Evolutionary conservation across 2,888 invertebrate genomes (phyloP).

Genomic region (Dynastes hyllus): DNA sequence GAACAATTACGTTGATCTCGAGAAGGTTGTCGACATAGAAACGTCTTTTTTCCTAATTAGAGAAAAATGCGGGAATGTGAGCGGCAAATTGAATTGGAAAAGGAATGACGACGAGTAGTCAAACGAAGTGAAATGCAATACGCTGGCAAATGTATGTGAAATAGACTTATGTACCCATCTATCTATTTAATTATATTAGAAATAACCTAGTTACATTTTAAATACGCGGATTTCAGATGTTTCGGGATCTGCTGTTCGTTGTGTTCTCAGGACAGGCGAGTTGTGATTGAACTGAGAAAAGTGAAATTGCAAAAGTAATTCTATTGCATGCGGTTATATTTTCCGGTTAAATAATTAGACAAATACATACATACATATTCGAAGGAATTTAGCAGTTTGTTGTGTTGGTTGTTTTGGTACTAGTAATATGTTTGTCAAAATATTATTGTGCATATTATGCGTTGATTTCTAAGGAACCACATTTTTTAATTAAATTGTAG

Average conservation of each 20-base stretch:
- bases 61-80: conserved; percentile 6
- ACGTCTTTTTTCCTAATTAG: background rate
- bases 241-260: background rate
- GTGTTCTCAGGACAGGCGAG: background rate
- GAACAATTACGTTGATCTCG: background rate
- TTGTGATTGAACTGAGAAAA: background rate
- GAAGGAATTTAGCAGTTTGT: too few species aligned
- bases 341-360: background rate
- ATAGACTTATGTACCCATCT: background rate
- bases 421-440: too few species aligned
- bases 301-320: conserved; percentile 15
- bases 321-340: background rate
- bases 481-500: too few species aligned
- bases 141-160: background rate
- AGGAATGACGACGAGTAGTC: background rate
- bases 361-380: too few species aligned
- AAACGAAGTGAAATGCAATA: background rate
- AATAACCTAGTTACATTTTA: conserved; percentile 17
- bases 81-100: conserved; percentile 2
- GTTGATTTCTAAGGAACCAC: too few species aligned
- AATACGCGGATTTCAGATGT: background rate
- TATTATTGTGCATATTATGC: too few species aligned
- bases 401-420: too few species aligned
- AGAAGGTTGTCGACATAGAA: conserved; percentile 3
- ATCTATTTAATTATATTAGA: background rate